phyloP scores from a whole-genome alignment of 1,140 invertebrate genomes.

The Alviniconcha marisindica region DNA sequence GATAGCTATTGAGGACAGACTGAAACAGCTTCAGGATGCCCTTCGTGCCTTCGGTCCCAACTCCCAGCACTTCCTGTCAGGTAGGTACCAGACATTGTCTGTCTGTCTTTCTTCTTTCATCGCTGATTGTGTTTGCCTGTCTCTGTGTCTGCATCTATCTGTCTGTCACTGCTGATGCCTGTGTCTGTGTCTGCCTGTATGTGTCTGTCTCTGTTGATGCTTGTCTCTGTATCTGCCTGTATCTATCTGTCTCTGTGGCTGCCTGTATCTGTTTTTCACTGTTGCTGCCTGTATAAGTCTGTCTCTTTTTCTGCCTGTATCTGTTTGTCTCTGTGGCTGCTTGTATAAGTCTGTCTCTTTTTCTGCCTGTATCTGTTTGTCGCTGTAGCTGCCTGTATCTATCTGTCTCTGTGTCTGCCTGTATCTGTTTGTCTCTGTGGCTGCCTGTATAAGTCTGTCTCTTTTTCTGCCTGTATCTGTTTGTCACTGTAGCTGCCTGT shows the following conservation, averaged over 20 bases:
- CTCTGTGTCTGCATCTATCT: too few species aligned
- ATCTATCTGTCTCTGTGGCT: too few species aligned
- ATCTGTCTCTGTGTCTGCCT: neutral
- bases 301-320: neutral
- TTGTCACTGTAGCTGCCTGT: neutral
- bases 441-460: neutral
- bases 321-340: neutral
- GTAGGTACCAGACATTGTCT: conserved; percentile 68
- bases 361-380: neutral
- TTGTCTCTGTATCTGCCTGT: neutral
- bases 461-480: conserved; percentile 9
- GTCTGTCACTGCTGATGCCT: neutral
- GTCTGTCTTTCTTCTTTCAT: too few species aligned
- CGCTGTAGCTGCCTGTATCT: neutral
- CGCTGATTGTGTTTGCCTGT: too few species aligned
- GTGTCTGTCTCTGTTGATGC: neutral
- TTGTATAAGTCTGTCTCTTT: neutral
- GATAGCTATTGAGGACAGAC: conserved; percentile 85
- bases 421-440: conserved; percentile 24
- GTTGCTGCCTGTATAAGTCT: neutral
- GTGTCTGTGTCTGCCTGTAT: neutral
- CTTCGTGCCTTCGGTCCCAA: conserved; percentile 76
- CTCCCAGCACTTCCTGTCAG: conserved; percentile 77
- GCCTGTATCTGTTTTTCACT: neutral
- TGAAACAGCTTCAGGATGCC: conserved; percentile 81